Evolutionary conservation across 2,113 vertebrate species (phyloP).

Genomic region (Dicrurus megarhynchus): DNA sequence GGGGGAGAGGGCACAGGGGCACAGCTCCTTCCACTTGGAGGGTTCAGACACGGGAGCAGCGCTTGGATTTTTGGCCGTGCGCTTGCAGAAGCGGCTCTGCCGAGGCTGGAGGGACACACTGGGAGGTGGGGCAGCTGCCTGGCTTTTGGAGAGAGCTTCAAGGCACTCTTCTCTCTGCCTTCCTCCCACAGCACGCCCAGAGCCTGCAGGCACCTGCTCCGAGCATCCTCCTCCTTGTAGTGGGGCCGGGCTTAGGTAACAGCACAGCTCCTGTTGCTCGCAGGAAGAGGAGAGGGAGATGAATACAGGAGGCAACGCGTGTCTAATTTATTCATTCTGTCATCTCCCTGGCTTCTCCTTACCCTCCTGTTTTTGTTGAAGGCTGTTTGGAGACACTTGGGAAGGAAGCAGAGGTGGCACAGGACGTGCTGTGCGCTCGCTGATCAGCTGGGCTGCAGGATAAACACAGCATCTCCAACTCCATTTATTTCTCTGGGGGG

Average conservation of each 20-base stretch:
- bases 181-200: not conserved
- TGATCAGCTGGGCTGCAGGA: not conserved
- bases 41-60: rapidly evolving
- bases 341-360: not conserved
- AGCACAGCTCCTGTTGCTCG: not conserved
- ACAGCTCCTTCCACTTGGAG: rapidly evolving
- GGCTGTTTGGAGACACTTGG: not conserved
- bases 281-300: not conserved
- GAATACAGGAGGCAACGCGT: not conserved
- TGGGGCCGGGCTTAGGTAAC: not conserved
- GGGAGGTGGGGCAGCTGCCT: not conserved
- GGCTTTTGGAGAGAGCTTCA: not conserved
- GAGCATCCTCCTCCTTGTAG: not conserved
- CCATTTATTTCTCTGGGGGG: not conserved
- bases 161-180: not conserved
- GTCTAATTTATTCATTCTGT: not conserved
- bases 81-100: not conserved
- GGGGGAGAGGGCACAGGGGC: not conserved
- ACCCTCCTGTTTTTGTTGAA: not conserved
- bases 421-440: not conserved
- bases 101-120: rapidly evolving
- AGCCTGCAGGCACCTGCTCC: not conserved
- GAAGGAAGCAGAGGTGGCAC: not conserved
- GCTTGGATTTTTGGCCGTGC: rapidly evolving
- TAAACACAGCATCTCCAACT: not conserved